Base-by-base conservation (phyloP, 2,797 vertebrate species). In the Zonotrichia albicollis region DNA sequence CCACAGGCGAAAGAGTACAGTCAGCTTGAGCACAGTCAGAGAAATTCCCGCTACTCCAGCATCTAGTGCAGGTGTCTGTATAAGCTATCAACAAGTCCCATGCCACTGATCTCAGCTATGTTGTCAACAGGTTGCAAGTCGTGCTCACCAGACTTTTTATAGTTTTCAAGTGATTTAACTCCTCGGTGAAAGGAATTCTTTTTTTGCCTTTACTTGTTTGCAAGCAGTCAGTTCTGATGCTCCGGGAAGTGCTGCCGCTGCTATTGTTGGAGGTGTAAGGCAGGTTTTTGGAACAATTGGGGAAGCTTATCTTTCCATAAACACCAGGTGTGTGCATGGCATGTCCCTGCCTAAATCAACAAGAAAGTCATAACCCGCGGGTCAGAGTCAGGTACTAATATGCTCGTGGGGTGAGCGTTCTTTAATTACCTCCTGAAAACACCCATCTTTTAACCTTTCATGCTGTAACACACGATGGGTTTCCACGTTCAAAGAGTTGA, bases 31-130 rank as follows among this genome's bases (percentile, higher is more conserved):
- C 89, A 51, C 90, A 94, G 88, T 82, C 62, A 93, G 85, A 92
- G 74, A 87, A 93, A 90, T 85, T 90, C 89, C 93, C 58, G 65
- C 82, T 93, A 76, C 76, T 94, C 71, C 94, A 85, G 85, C 95
- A 86, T 91, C 91, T 68, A 94, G 88, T 87, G 95, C 97, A 97
- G 97, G 97, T 97, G 96, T 96, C 96, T 97, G 94, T 74, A 85
- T 96, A 96, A 97, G 96, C 95, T 87, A 96, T 96, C 85, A 93
- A 81, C 96, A 81, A 72, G 96, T 97, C 92, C 96, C 96, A 71
- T 87, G 94, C 89, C 95, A 92, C 94, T 94, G 96, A 97, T 87
- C 90, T 94, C 95, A 93, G 90, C 89, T 88, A 22, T 62, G 87
- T 78, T 93, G 93, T 93, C 92, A 92, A 90, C 93, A 87, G 87